Base-by-base conservation (phyloP, 2,888 invertebrate genomes). In the Latrodectus hesperus region DNA sequence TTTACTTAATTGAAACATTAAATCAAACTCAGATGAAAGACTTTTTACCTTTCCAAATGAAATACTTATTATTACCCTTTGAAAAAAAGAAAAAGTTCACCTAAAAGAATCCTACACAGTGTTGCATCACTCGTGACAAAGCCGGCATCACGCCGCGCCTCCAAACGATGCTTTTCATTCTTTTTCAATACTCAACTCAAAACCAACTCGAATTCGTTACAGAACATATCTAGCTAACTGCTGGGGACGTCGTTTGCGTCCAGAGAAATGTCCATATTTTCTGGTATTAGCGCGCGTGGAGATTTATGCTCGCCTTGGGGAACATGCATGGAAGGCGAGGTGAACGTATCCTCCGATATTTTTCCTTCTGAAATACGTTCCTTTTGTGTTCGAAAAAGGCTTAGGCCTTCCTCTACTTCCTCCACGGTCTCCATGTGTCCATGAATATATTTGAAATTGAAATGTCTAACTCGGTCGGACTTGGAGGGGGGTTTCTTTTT, bases 401-500 rank as follows among this genome's bases (percentile, higher is more conserved):
- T 55, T 52, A 55, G 55, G 26, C n/a, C 26, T 55, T 22, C n/a
- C 53, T 73, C 49, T 53, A 60, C 74, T 74, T 74, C 74, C 74
- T 74, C 74, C 74, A 74, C 55, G 38, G 72, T n/a, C 75, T 38
- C 75, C 16, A 16, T 12, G 60, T 22, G 17, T 17, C 60, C 72
- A 80, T 80, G 80, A 80, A 80, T 80, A 80, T 73, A 80, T 80
- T 80, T 80, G 80, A 80, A 80, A 80, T 80, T 72, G 80, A 80
- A 80, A 80, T 80, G 80, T 73, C 72, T 71, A 38, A 26, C 60
- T 52, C 38, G 55, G 53, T 53, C 78, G 70, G 52, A 17, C 60
- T 55, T 74, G 55, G 55, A 74, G 53, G 74, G 74, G 74, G 53
- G 53, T 55, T 55, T 14, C n/a, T 52, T 55, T 72, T 22, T 22